Conservation (phyloP, 2,797 vertebrate genomes). For the Ptychadena robeensis region DNA sequence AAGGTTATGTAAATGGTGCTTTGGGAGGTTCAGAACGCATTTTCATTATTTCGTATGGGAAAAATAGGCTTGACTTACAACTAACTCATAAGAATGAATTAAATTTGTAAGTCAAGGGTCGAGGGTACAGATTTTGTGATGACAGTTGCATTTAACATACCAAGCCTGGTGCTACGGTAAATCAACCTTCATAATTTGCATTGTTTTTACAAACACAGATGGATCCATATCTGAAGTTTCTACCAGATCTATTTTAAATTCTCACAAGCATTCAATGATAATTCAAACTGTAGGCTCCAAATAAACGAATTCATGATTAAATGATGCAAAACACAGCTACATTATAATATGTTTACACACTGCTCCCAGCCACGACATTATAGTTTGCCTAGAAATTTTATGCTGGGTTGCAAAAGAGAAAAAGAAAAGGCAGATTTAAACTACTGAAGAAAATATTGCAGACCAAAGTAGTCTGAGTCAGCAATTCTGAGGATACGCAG, state of each 20-base stretch:
- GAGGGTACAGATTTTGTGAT: no score
- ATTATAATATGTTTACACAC: background rate
- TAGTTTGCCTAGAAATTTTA: background rate
- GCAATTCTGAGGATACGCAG: background rate
- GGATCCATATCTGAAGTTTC: background rate
- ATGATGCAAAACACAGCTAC: background rate
- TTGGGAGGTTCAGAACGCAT: no score
- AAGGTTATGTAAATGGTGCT: no score
- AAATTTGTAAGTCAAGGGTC: no score
- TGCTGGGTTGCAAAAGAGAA: background rate
- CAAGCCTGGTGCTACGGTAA: no score
- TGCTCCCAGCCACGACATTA: background rate
- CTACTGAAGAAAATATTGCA: background rate
- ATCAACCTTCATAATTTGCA: no score
- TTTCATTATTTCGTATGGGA: no score
- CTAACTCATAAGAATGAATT: no score
- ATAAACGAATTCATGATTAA: background rate
- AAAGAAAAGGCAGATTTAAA: background rate
- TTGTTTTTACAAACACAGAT: no score
- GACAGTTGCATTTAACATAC: no score
- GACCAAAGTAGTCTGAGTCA: background rate
- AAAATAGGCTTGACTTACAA: no score
- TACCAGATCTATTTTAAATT: background rate
- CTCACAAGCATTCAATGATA: background rate
- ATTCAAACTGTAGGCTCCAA: background rate